Percentiles rank a stretch among this genome's conserved stretches.
These are phyloP conservation scores for Phainopepla nitens DNA, from an alignment of 2,113 vertebrate species.

Conservation along the genomic window DNA sequence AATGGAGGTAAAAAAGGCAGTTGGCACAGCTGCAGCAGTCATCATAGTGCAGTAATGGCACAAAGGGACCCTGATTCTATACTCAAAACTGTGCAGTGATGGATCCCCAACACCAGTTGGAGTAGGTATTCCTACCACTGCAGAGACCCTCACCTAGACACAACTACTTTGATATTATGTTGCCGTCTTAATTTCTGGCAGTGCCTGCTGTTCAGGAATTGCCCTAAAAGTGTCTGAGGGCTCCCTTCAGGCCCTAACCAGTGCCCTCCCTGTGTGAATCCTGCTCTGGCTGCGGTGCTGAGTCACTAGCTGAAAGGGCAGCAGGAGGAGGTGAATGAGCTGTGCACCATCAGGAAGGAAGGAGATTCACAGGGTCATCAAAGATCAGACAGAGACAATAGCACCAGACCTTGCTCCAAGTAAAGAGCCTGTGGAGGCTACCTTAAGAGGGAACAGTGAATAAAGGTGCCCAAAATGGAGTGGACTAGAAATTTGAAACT, in stretches of 20 bases:
- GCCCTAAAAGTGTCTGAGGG: not conserved
- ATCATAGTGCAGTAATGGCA: not conserved
- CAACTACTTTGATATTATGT: too few relatives aligned
- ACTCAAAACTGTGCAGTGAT: not conserved
- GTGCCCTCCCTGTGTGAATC: fast-evolving
- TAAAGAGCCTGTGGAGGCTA: not conserved
- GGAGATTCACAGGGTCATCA: not conserved
- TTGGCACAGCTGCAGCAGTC: not conserved
- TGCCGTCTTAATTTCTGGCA: not conserved
- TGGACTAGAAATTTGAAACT: not conserved
- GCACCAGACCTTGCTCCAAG: not conserved
- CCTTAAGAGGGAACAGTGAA: not conserved
- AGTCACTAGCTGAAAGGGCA: not conserved
- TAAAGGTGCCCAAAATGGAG: not conserved
- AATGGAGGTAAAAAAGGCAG: not conserved
- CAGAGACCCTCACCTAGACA: not conserved
- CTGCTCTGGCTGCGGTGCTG: not conserved
- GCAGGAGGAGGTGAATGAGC: not conserved
- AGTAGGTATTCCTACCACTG: not conserved
- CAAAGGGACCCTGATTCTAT: not conserved
- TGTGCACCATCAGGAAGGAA: too few relatives aligned
- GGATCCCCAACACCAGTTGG: not conserved
- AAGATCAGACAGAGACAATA: not conserved
- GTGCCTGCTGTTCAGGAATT: not conserved
- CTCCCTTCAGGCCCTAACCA: not conserved